Percentiles rank a stretch among this genome's conserved stretches.
phyloP scores from a whole-genome alignment of 2,797 vertebrate species.

The Chromis chromis region DNA sequence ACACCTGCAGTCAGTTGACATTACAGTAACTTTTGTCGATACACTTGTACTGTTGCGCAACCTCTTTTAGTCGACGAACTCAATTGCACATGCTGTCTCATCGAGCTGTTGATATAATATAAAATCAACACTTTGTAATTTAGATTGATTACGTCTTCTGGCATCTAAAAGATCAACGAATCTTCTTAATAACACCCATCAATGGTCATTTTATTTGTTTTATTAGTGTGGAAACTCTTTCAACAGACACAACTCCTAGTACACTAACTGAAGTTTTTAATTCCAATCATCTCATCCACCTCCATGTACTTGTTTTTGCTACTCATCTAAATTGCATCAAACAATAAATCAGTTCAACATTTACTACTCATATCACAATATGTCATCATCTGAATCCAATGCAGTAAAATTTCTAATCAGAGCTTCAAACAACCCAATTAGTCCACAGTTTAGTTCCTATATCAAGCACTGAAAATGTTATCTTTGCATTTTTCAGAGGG shows the following conservation, averaged over 20 bases:
- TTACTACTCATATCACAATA: not conserved
- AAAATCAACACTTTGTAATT: not conserved
- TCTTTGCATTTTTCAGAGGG: too few relatives aligned
- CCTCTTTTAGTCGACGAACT: not conserved
- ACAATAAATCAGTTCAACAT: too few relatives aligned
- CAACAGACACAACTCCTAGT: not conserved
- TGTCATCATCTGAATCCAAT: not conserved
- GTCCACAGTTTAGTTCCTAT: too few relatives aligned
- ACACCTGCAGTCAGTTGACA: not conserved
- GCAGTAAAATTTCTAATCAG: not conserved
- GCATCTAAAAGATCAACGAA: not conserved
- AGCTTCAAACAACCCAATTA: not conserved
- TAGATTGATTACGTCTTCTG: not conserved
- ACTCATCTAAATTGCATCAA: not conserved
- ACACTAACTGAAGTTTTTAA: not conserved
- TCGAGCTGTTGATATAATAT: not conserved
- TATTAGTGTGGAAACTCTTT: not conserved
- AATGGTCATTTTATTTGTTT: not conserved
- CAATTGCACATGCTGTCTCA: constrained; percentile 1
- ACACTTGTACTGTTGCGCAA: not conserved
- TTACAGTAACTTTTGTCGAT: not conserved
- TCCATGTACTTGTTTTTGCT: not conserved
- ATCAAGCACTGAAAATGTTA: too few relatives aligned
- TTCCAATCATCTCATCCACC: not conserved
- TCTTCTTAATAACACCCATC: not conserved